Conservation (phyloP, 1,140 invertebrate species). For the Anoplolepis gracilipes region DNA sequence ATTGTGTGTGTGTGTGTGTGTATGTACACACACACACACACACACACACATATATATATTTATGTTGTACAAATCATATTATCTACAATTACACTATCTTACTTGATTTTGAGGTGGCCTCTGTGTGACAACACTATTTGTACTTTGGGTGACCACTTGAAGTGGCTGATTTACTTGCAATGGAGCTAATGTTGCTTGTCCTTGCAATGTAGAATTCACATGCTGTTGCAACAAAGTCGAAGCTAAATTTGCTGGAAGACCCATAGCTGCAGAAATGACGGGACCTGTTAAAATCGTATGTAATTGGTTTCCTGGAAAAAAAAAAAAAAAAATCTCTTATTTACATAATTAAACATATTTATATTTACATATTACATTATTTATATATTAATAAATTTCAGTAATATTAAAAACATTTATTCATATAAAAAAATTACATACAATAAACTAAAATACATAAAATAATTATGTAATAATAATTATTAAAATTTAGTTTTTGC, state of each 20-base stretch:
- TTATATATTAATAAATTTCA: background rate
- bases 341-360: background rate
- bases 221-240: slow-evolving; percentile 94
- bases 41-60: background rate
- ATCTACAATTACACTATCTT: slow-evolving; percentile 1
- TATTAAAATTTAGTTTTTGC: background rate
- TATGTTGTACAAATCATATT: background rate
- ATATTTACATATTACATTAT: background rate
- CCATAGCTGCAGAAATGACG: slow-evolving; percentile 94
- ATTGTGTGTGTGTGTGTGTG: too few species aligned
- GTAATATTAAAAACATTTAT: background rate
- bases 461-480: background rate
- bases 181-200: slow-evolving; percentile 84
- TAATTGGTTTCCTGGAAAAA: slow-evolving; percentile 87
- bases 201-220: slow-evolving; percentile 92
- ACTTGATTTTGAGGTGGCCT: slow-evolving; percentile 78
- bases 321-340: slow-evolving; percentile 17
- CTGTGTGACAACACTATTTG: slow-evolving; percentile 77
- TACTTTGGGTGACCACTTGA: slow-evolving; percentile 77
- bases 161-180: slow-evolving; percentile 81
- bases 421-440: slow-evolving; percentile 18
- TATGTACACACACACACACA: too few species aligned
- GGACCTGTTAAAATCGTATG: slow-evolving; percentile 92
- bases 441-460: background rate
- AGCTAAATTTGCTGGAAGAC: slow-evolving; percentile 91